These are phyloP conservation scores for Idaea dimidiata DNA, from an alignment of 2,888 invertebrate genomes.

Conservation along the genomic window DNA sequence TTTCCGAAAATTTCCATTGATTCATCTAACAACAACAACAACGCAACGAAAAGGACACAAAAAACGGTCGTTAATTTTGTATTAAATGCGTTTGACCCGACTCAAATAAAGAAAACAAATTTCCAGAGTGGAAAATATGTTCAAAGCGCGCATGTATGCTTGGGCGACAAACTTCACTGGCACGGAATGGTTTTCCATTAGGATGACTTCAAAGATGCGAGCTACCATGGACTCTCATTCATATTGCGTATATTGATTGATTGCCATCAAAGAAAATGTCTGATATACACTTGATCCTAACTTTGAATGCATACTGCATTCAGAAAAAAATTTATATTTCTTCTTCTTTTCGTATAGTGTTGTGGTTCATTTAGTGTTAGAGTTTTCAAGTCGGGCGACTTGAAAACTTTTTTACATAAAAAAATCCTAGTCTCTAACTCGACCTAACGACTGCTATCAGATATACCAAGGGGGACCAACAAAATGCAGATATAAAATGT, in stretches of 20 bases:
- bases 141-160: conserved; percentile 56
- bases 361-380: no score
- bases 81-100: conserved; percentile 23
- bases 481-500: no score
- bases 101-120: conserved; percentile 57
- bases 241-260: conserved; percentile 30
- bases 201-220: conserved; percentile 37
- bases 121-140: conserved; percentile 63
- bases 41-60: not conserved
- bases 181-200: conserved; percentile 61
- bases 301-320: not conserved
- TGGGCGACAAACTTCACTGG: conserved; percentile 56
- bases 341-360: no score
- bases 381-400: no score
- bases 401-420: no score
- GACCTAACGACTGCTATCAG: no score
- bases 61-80: conserved; percentile 8
- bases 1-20: not conserved
- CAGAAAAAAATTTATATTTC: not conserved
- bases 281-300: not conserved
- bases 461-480: no score
- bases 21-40: not conserved
- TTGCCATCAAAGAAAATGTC: conserved; percentile 13
- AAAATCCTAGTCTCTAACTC: no score
- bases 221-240: conserved; percentile 48